phyloP scores from a whole-genome alignment of 1,140 invertebrate genomes.

The Berghia stephanieae region DNA sequence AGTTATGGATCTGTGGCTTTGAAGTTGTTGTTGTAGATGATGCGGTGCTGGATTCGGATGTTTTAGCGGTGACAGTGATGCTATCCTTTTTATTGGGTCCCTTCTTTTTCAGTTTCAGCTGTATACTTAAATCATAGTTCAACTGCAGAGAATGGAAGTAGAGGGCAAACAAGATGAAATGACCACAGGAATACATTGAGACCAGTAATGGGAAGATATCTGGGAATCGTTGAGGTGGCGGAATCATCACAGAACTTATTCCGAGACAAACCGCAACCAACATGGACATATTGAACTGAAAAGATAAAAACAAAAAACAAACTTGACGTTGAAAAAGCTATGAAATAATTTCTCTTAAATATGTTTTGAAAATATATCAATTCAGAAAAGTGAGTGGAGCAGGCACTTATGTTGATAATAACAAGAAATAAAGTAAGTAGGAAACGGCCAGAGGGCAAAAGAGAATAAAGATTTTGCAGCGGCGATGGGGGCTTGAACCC shows the following conservation, averaged over 20 bases:
- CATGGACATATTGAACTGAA: conserved; percentile 73
- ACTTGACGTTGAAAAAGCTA: not conserved
- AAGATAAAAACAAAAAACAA: conserved; percentile 34
- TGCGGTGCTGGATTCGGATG: too few species aligned
- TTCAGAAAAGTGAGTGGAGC: too few species aligned
- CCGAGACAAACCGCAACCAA: conserved; percentile 73
- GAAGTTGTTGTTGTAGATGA: too few species aligned
- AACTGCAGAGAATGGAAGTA: conserved; percentile 86
- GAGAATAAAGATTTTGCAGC: too few species aligned
- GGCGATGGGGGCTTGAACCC: too few species aligned
- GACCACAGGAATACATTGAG: conserved; percentile 82
- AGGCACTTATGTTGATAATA: too few species aligned
- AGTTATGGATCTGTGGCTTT: too few species aligned
- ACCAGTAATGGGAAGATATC: conserved; percentile 87
- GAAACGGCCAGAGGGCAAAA: too few species aligned
- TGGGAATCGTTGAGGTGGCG: conserved; percentile 80
- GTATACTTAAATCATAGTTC: not conserved
- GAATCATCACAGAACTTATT: conserved; percentile 70
- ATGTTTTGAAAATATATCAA: not conserved
- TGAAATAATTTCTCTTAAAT: not conserved
- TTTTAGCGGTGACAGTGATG: too few species aligned
- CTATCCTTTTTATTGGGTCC: not conserved
- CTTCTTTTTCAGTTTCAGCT: not conserved
- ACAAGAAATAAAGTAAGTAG: too few species aligned
- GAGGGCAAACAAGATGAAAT: conserved; percentile 83